These are phyloP conservation scores for Pundamilia nyererei DNA, from an alignment of 2,113 vertebrate species.

Conservation along the genomic window DNA sequence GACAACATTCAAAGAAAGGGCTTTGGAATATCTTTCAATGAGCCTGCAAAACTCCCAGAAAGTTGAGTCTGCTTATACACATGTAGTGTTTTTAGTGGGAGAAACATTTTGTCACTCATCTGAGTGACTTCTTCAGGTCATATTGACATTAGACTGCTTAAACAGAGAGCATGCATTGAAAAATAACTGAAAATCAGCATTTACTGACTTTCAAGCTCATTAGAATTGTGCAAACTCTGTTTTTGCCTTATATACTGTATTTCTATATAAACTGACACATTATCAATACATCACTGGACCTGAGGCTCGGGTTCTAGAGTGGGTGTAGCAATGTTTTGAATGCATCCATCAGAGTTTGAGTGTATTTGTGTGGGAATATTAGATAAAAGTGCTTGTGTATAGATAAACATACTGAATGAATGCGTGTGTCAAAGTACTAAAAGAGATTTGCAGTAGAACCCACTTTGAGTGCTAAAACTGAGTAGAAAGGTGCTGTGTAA, in stretches of 20 bases:
- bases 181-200: not conserved
- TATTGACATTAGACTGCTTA: not conserved
- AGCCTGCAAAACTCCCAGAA: not conserved
- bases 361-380: not conserved
- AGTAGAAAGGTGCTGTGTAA: not conserved
- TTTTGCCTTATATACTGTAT: not conserved
- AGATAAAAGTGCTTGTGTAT: not conserved
- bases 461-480: not conserved
- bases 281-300: not conserved
- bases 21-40: not conserved
- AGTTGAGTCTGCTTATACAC: not conserved
- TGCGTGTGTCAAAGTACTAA: not conserved
- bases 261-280: not conserved
- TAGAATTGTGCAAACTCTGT: not conserved
- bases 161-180: not conserved
- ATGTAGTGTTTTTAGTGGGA: not conserved
- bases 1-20: not conserved
- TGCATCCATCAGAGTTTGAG: not conserved
- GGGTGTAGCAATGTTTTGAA: not conserved
- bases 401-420: not conserved
- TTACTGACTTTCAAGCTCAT: not conserved
- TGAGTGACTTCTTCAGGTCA: not conserved
- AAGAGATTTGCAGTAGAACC: not conserved
- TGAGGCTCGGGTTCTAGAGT: not conserved
- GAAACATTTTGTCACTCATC: not conserved